phyloP scores from a whole-genome alignment of 2,113 vertebrate genomes.

The Hippocampus abdominalis region DNA sequence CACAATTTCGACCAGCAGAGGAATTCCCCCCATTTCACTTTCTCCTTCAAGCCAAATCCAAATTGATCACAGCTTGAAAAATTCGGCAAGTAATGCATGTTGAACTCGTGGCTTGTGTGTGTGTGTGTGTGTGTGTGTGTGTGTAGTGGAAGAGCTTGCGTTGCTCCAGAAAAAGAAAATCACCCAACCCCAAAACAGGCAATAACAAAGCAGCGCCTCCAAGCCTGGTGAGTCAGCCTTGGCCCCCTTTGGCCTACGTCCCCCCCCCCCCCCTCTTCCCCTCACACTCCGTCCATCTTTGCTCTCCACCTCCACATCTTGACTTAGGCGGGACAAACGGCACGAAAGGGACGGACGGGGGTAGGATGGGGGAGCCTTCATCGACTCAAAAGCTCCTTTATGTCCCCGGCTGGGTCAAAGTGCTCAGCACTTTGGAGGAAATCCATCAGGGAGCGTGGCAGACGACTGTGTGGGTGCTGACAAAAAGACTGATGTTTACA shows the following conservation, averaged over 20 bases:
- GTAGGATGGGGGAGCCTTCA: background rate
- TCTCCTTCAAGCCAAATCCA: conserved; percentile 58
- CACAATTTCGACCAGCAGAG: conserved; percentile 52
- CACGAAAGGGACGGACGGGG: background rate
- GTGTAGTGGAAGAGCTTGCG: conserved; percentile 11
- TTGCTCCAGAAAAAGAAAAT: conserved; percentile 29
- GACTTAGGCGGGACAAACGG: conserved; percentile 21
- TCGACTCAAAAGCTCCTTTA: conserved; percentile 15
- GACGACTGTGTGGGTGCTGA: background rate
- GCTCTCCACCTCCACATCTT: conserved; percentile 23
- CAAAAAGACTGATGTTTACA: conserved; percentile 1
- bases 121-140: conserved; percentile 19
- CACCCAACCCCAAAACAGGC: conserved; percentile 43
- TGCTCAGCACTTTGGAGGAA: conserved; percentile 15
- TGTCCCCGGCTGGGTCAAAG: conserved; percentile 12
- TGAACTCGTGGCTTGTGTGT: conserved; percentile 12
- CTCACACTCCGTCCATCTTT: conserved; percentile 31
- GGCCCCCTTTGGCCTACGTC: conserved; percentile 38
- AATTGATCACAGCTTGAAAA: conserved; percentile 67
- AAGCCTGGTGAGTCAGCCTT: conserved; percentile 52
- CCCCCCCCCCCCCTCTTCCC: conserved; percentile 23
- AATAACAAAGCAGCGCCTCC: conserved; percentile 42
- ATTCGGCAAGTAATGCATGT: conserved; percentile 39
- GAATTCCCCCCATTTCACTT: conserved; percentile 56
- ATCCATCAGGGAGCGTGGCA: conserved; percentile 7